These are phyloP conservation scores for Pachyuromys duprasi DNA, from an alignment of 2,797 vertebrate genomes.

Conservation along the genomic window DNA sequence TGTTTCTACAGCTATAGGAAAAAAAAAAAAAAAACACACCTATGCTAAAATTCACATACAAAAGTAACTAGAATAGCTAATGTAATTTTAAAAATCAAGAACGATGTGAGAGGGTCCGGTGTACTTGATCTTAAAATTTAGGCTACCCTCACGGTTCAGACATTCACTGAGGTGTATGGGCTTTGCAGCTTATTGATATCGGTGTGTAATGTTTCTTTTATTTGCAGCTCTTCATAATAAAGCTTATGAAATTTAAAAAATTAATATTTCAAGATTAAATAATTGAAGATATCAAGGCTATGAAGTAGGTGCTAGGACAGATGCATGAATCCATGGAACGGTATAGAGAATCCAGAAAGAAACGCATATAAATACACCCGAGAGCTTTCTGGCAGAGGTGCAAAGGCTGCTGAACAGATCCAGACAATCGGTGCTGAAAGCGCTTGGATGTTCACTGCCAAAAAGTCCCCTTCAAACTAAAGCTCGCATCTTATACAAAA, in stretches of 20 bases:
- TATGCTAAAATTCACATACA: neutral
- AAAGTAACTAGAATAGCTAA: neutral
- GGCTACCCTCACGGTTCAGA: neutral
- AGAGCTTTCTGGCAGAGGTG: neutral
- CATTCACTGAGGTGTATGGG: neutral
- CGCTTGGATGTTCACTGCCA: neutral
- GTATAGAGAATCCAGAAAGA: neutral
- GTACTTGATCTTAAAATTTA: neutral
- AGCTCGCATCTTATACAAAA: conserved; percentile 43
- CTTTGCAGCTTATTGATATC: neutral
- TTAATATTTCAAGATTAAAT: neutral
- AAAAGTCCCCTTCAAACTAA: neutral
- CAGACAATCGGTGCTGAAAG: neutral
- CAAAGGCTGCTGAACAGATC: neutral
- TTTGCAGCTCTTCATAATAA: neutral
- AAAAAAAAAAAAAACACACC: neutral
- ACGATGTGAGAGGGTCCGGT: neutral
- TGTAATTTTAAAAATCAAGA: neutral
- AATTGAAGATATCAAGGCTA: neutral
- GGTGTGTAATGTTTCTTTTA: neutral
- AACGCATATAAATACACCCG: neutral
- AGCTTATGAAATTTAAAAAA: neutral
- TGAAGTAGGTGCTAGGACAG: neutral
- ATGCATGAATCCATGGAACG: neutral
- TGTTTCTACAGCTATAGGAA: neutral